Evolutionary conservation across 2,888 invertebrate species (phyloP).

Genomic region (Hemaris fuciformis): DNA sequence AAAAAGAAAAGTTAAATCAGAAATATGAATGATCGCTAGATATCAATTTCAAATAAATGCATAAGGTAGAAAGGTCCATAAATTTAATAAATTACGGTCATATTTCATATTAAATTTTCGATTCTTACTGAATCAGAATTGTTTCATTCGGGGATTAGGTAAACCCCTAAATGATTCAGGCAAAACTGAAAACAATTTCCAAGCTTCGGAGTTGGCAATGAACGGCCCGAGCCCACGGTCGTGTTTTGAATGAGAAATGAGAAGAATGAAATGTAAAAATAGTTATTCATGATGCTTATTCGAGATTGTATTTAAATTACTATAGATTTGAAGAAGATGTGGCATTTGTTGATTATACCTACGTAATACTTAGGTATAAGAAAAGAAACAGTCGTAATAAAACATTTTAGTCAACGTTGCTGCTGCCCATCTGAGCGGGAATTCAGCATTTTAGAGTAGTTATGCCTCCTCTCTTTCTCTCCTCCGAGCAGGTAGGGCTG

Average conservation of each 20-base stretch:
- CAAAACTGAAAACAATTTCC: constrained; percentile 47
- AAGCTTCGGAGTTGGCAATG: constrained; percentile 26
- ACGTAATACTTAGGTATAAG: too few relatives aligned
- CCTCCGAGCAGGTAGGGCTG: too few relatives aligned
- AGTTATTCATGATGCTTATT: constrained; percentile 9
- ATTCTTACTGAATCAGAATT: constrained; percentile 29
- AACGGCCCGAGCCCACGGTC: constrained; percentile 31
- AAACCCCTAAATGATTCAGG: constrained; percentile 37
- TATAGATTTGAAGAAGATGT: not conserved
- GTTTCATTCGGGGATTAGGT: constrained; percentile 43
- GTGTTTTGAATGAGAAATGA: constrained; percentile 39
- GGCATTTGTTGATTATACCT: not conserved
- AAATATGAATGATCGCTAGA: not conserved
- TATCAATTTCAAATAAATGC: not conserved
- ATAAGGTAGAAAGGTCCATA: not conserved
- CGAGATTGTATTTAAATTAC: not conserved
- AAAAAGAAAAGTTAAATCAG: not conserved
- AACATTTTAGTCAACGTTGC: too few relatives aligned
- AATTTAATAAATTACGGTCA: not conserved
- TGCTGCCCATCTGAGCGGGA: too few relatives aligned
- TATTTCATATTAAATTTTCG: not conserved
- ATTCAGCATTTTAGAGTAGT: too few relatives aligned
- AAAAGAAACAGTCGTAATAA: too few relatives aligned
- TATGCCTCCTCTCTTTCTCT: too few relatives aligned
- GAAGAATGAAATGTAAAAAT: constrained; percentile 23